Percentiles rank a stretch among this genome's conserved stretches.
phyloP scores from a whole-genome alignment of 2,888 invertebrate genomes.

The Scaptodrosophila latifasciaeformis region DNA sequence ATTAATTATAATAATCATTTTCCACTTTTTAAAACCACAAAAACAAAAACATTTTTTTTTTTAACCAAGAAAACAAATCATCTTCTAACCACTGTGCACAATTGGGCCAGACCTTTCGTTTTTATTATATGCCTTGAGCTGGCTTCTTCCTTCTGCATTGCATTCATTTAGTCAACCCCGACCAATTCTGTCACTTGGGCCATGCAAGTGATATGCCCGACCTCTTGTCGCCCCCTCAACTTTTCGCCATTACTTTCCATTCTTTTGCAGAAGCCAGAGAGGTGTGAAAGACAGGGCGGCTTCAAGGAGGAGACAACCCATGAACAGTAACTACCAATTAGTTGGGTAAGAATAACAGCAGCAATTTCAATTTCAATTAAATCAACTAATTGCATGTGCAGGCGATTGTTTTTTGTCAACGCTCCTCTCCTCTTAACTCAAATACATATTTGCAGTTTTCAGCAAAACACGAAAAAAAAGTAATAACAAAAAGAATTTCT shows the following conservation, averaged over 20 bases:
- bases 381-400: constrained; percentile 62
- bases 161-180: constrained; percentile 48
- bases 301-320: constrained; percentile 6
- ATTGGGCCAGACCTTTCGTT: constrained; percentile 9
- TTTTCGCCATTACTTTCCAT: neutral
- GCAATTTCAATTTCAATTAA: constrained; percentile 64
- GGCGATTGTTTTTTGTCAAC: constrained; percentile 9
- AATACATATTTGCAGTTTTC: too few relatives aligned
- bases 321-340: constrained; percentile 59
- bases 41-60: too few relatives aligned
- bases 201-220: constrained; percentile 54
- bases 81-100: constrained; percentile 23
- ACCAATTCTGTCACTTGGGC: constrained; percentile 36
- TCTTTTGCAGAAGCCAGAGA: neutral
- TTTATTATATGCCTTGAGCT: constrained; percentile 29
- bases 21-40: too few relatives aligned
- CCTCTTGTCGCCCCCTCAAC: constrained; percentile 1
- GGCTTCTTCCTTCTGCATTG: constrained; percentile 34
- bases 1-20: neutral
- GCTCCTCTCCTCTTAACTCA: neutral
- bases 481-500: too few relatives aligned
- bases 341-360: constrained; percentile 44
- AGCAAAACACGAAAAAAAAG: too few relatives aligned
- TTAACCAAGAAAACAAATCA: too few relatives aligned
- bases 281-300: neutral